Evolutionary conservation across 1,140 invertebrate genomes (phyloP), one percentile per base, ranked within the genome.

Genomic region (Zaprionus ghesquierei): DNA sequence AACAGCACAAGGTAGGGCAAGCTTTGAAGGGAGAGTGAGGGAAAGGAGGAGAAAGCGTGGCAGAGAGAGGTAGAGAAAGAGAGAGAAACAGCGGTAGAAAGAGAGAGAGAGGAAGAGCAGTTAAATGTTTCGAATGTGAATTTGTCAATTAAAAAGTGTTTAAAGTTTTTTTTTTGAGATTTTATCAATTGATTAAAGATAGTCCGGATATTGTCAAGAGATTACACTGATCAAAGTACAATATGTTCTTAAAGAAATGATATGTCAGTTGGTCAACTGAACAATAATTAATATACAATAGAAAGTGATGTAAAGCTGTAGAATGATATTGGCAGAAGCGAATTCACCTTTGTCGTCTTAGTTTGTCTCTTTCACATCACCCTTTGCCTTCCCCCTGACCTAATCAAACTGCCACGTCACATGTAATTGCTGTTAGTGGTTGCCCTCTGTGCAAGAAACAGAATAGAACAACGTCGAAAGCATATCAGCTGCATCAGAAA

Each of bases 401-500:
- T 1, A 2, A 15, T 41, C 6, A n/a, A 41, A 41, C 6, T 15
- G 15, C 8, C 35, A 41, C n/a, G n/a, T 44, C 54, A 72, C 54
- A 59, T 66, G 62, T 55, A 55, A 72, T 66, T 59, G 54, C 27
- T 72, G 55, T 68, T 59, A 27, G 33, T 35, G 49, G 31, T 41
- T 56, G 27, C 13, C 63, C 20, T 49, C 31, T 27, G 44, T 33
- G 55, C 3, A 10, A 50, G 25, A 25, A 5, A 31, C 8, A 23
- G 20, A 29, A 27, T 53, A 55, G 49, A 35, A 18, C 22, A 68
- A 59, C 65, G 50, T 69, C 51, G 69, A 56, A 69, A 69, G 35
- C 56, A 68, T 65, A 58, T 71, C n/a, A n/a, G 53, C 35, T 12
- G n/a, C 31, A 12, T 10, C n/a, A 49, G 25, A 25, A 31, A 64